These are phyloP conservation scores for Dasyornis broadbenti DNA, from an alignment of 2,113 vertebrate species.

Conservation along the genomic window DNA sequence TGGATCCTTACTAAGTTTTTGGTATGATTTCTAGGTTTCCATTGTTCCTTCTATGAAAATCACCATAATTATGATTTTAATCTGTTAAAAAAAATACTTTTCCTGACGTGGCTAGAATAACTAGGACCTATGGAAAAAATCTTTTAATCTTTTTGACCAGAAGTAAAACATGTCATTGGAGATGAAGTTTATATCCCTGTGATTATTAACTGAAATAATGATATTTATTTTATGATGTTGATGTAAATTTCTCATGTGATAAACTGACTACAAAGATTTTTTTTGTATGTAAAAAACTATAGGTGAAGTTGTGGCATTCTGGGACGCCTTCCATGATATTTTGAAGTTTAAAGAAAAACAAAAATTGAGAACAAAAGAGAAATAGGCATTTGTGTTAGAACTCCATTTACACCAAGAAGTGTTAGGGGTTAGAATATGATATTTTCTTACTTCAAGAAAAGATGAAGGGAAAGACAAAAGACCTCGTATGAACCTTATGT, in stretches of 20 bases:
- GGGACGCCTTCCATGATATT: neutral
- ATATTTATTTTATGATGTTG: neutral
- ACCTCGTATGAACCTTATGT: neutral
- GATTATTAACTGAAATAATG: neutral
- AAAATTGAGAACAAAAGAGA: neutral
- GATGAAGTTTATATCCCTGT: neutral
- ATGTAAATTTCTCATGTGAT: neutral
- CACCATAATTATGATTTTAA: neutral
- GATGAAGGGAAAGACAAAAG: neutral
- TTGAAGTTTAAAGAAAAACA: neutral
- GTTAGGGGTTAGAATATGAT: neutral
- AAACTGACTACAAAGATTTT: neutral
- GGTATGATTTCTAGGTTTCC: neutral
- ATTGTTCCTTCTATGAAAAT: neutral
- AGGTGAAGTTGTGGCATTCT: neutral
- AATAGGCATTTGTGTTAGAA: neutral
- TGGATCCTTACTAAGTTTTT: neutral
- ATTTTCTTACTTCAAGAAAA: neutral
- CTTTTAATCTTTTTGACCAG: neutral
- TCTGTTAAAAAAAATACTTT: neutral
- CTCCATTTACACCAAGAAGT: neutral
- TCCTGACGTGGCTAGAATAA: neutral
- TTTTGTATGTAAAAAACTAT: neutral
- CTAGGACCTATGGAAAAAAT: neutral
- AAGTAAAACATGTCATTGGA: neutral